These are phyloP conservation scores for Fissipunctia ypsillon DNA, from an alignment of 2,888 invertebrate genomes.

Conservation along the genomic window DNA sequence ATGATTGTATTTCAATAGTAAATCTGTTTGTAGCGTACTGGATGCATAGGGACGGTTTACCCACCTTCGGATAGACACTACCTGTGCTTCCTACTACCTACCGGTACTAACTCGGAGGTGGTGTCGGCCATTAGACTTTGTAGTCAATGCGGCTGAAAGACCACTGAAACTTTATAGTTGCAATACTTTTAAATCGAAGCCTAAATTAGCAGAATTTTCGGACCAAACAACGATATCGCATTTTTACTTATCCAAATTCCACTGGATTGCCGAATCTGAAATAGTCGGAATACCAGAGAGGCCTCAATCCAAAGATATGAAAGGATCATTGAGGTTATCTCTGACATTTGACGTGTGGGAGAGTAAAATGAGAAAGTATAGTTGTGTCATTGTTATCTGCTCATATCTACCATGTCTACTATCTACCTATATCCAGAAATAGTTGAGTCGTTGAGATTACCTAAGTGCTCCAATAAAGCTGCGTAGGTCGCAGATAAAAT, in stretches of 20 bases:
- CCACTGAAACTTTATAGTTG: neutral
- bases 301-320: constrained; percentile 20
- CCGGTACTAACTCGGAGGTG: neutral
- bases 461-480: constrained; percentile 5
- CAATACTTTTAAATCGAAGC: neutral
- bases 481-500: constrained; percentile 28
- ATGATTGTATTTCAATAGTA: constrained; percentile 11
- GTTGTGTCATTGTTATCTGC: constrained; percentile 41
- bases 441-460: neutral
- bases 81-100: too few relatives aligned
- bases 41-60: neutral
- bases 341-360: constrained; percentile 41
- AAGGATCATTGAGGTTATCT: constrained; percentile 35
- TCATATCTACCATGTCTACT: constrained; percentile 23
- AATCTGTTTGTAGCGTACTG: neutral
- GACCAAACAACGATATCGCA: neutral
- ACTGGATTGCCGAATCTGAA: neutral
- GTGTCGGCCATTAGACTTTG: neutral
- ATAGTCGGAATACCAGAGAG: neutral
- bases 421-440: constrained; percentile 14
- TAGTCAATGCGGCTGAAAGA: neutral
- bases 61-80: neutral
- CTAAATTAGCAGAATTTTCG: neutral
- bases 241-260: constrained; percentile 4
- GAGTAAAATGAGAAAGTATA: constrained; percentile 44